These are phyloP conservation scores for Aleadryas rufinucha DNA, from an alignment of 2,113 vertebrate genomes.

Conservation along the genomic window DNA sequence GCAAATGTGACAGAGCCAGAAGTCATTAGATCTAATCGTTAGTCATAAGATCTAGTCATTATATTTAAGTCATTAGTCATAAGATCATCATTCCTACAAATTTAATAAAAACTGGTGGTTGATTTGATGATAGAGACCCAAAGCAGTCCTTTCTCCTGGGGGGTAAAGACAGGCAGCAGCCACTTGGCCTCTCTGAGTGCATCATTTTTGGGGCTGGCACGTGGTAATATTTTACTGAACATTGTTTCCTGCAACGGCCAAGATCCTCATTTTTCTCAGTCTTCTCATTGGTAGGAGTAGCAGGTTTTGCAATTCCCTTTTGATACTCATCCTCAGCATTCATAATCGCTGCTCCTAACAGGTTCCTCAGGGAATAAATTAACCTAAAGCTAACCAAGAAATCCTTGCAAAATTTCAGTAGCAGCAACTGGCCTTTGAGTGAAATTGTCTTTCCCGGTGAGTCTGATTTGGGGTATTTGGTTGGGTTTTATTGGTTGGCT, in stretches of 20 bases:
- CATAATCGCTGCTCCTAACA: neutral
- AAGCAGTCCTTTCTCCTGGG: neutral
- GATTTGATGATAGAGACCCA: neutral
- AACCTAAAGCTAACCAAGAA: neutral
- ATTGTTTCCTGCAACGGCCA: neutral
- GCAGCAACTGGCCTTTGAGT: neutral
- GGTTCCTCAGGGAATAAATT: neutral
- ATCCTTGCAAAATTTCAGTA: neutral
- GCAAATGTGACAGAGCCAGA: slow-evolving; percentile 21
- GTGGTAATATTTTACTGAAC: neutral
- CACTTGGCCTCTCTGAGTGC: neutral
- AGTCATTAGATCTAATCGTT: slow-evolving; percentile 44
- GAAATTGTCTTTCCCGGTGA: neutral
- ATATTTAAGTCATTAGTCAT: slow-evolving; percentile 30
- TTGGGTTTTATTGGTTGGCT: neutral
- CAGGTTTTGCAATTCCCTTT: neutral
- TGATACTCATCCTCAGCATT: neutral
- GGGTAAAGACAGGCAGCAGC: neutral
- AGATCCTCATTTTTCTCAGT: neutral
- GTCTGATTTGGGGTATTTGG: neutral
- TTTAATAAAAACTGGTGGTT: neutral
- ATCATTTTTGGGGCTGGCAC: neutral
- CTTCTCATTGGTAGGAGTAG: neutral
- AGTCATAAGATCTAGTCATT: slow-evolving; percentile 48
- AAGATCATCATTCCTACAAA: neutral